phyloP scores from a whole-genome alignment of 2,113 vertebrate species.

The Nematolebias whitei region DNA sequence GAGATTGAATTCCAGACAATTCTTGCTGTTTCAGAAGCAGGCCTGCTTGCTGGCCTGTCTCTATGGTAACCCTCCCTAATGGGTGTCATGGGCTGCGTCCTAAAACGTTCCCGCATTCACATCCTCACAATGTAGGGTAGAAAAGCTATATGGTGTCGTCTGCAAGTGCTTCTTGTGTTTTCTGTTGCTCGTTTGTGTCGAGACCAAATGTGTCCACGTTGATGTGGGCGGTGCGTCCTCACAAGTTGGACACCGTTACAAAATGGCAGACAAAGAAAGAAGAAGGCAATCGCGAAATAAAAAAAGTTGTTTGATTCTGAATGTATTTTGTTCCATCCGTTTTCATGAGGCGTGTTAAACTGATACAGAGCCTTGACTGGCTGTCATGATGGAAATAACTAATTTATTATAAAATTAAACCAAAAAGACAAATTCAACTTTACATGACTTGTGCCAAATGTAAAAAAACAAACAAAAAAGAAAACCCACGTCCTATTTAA shows the following conservation, averaged over 20 bases:
- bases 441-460: no score
- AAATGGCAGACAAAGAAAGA: conserved; percentile 49
- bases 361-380: no score
- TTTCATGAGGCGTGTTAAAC: no score
- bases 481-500: background rate
- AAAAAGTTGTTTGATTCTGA: no score
- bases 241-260: background rate
- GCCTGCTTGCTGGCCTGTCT: conserved; percentile 80
- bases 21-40: conserved; percentile 77
- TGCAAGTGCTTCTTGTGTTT: background rate
- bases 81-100: conserved; percentile 70
- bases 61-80: conserved; percentile 83
- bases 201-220: conserved; percentile 8
- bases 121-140: conserved; percentile 14
- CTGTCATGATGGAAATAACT: conserved; percentile 39
- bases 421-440: background rate
- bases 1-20: conserved; percentile 80
- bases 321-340: no score
- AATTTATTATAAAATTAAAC: conserved; percentile 20
- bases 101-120: conserved; percentile 49
- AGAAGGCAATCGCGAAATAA: conserved; percentile 5
- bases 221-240: background rate
- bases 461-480: no score
- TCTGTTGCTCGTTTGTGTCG: conserved; percentile 4
- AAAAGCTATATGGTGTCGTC: conserved; percentile 20